Evolutionary conservation across 1,140 invertebrate species (phyloP).

Genomic region (Eufriesea mexicana): DNA sequence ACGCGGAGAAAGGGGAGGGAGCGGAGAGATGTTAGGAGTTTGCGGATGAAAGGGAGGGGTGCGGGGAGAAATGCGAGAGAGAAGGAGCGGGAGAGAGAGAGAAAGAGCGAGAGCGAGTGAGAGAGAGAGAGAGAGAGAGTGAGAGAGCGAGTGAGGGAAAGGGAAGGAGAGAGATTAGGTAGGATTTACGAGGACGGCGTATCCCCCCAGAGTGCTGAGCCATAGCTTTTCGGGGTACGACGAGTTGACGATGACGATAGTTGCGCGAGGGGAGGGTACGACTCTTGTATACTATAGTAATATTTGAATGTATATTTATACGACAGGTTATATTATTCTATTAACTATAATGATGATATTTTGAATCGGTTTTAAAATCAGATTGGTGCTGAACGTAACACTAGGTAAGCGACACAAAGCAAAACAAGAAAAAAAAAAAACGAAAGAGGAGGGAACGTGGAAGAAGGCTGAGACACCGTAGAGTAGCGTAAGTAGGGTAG

Average conservation of each 20-base stretch:
- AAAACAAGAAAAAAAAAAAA: conserved; percentile 38
- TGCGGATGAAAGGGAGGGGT: neutral
- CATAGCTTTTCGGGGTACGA: conserved; percentile 58
- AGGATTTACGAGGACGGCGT: conserved; percentile 63
- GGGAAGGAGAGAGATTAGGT: conserved; percentile 53
- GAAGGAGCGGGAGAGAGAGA: conserved; percentile 18
- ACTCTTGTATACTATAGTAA: conserved; percentile 82
- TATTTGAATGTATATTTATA: conserved; percentile 83
- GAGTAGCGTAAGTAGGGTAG: conserved; percentile 77
- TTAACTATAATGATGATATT: conserved; percentile 80
- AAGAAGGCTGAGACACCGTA: conserved; percentile 82
- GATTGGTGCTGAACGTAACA: conserved; percentile 81
- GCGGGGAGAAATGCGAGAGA: neutral
- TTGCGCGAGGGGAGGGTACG: conserved; percentile 63
- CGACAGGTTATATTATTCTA: conserved; percentile 78
- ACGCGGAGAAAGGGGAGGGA: conserved; percentile 3
- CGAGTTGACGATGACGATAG: conserved; percentile 52
- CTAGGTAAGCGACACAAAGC: conserved; percentile 69
- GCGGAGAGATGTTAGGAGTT: neutral
- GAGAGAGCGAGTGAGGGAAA: neutral
- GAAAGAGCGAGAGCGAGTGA: conserved; percentile 26
- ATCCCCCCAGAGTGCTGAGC: conserved; percentile 54
- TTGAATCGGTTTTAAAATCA: conserved; percentile 81
- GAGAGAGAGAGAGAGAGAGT: conserved; percentile 23
- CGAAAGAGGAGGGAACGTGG: conserved; percentile 77